Conservation (phyloP, 2,797 vertebrate genomes). For the Artibeus lituratus region DNA sequence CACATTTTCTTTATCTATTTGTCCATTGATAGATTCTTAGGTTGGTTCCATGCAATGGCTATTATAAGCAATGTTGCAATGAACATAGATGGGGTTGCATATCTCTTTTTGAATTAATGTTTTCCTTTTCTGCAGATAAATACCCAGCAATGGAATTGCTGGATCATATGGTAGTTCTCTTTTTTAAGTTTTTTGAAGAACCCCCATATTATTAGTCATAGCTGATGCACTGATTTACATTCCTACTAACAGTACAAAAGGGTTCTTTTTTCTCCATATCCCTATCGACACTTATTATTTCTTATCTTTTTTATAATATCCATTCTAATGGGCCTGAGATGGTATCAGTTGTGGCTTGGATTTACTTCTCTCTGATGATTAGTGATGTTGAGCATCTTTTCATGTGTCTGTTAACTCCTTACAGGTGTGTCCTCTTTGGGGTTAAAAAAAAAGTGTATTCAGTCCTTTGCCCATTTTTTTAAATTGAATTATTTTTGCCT, state of each 20-base stretch:
- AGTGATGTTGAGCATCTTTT: background rate
- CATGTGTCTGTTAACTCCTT: too few relatives aligned
- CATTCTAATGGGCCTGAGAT: background rate
- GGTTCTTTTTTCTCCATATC: background rate
- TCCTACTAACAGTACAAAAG: background rate
- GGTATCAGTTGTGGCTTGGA: background rate
- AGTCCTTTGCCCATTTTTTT: background rate
- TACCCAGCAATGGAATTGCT: background rate
- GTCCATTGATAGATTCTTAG: background rate
- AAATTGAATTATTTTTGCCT: background rate
- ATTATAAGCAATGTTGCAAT: background rate
- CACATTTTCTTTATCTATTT: background rate
- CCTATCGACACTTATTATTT: background rate
- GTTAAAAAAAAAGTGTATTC: background rate
- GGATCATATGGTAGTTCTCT: background rate
- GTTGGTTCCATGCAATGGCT: background rate
- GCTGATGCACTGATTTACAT: background rate
- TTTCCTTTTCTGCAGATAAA: background rate
- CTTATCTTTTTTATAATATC: background rate
- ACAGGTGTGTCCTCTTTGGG: background rate
- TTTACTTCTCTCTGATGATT: background rate
- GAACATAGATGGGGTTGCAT: background rate
- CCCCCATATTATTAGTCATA: background rate
- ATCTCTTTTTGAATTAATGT: background rate
- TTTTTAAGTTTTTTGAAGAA: background rate